phyloP scores from a whole-genome alignment of 2,113 vertebrate species.

The Plecturocebus donacophilus region DNA sequence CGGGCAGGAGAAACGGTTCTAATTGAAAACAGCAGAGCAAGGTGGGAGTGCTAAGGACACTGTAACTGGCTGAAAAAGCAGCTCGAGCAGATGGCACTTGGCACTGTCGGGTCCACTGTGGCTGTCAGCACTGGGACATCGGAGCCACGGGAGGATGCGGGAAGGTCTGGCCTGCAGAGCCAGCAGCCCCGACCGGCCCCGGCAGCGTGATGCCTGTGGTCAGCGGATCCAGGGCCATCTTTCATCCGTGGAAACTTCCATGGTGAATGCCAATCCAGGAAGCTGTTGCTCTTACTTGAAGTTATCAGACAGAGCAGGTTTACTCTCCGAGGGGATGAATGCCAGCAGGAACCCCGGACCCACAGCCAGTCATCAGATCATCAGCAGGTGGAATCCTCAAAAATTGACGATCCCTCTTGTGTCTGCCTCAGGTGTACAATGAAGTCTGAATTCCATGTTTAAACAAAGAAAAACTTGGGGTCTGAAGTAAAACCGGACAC shows the following conservation, averaged over 20 bases:
- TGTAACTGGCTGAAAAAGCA: background rate
- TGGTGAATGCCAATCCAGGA: background rate
- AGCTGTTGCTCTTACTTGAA: background rate
- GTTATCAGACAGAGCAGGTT: constrained; percentile 45
- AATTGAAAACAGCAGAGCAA: background rate
- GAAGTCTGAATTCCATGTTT: background rate
- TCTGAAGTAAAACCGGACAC: constrained; percentile 40
- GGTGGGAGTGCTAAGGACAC: background rate
- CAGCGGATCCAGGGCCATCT: too few species aligned
- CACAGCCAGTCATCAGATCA: rapidly evolving
- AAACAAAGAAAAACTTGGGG: constrained; percentile 51
- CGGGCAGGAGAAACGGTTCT: background rate
- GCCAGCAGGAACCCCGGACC: background rate
- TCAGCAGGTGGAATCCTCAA: background rate
- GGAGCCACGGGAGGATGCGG: rapidly evolving
- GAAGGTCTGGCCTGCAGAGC: background rate
- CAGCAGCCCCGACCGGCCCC: background rate
- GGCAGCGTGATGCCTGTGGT: background rate
- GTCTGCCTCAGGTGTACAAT: background rate
- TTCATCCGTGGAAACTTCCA: background rate
- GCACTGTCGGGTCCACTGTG: rapidly evolving
- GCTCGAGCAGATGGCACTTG: rapidly evolving
- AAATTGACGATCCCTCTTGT: background rate
- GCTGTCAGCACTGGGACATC: rapidly evolving
- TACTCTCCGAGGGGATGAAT: background rate